Conservation (phyloP, 1,140 invertebrate genomes). For the Nephotettix cincticeps region DNA sequence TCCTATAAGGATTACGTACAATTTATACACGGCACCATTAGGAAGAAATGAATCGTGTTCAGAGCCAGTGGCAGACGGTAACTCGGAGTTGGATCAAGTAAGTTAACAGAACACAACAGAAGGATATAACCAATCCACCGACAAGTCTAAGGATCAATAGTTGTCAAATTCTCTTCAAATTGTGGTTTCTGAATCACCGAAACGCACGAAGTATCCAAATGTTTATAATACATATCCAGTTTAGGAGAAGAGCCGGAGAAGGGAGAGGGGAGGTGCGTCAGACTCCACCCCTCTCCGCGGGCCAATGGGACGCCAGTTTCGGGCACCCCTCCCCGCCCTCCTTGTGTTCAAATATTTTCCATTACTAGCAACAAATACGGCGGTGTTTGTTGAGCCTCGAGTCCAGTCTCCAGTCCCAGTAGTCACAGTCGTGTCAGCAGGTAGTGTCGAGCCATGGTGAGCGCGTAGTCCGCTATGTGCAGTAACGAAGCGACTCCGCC, state of each 20-base stretch:
- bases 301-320: not conserved
- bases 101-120: too few relatives aligned
- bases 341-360: constrained; percentile 25
- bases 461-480: not conserved
- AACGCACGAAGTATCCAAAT: constrained; percentile 16
- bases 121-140: not conserved
- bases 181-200: constrained; percentile 2
- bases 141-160: constrained; percentile 8
- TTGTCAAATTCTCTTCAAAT: not conserved
- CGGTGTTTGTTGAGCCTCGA: not conserved
- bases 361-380: constrained; percentile 22
- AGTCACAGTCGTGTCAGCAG: not conserved
- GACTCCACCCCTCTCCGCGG: not conserved
- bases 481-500: constrained; percentile 2
- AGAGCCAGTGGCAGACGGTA: too few relatives aligned
- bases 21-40: too few relatives aligned
- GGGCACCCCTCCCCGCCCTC: not conserved
- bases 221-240: constrained; percentile 22
- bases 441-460: not conserved
- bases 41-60: too few relatives aligned
- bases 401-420: not conserved
- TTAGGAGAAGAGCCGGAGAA: not conserved
- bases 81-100: too few relatives aligned
- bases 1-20: too few relatives aligned
- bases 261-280: not conserved